Base-by-base conservation (phyloP, 2,797 vertebrate species). In the Alca torda region DNA sequence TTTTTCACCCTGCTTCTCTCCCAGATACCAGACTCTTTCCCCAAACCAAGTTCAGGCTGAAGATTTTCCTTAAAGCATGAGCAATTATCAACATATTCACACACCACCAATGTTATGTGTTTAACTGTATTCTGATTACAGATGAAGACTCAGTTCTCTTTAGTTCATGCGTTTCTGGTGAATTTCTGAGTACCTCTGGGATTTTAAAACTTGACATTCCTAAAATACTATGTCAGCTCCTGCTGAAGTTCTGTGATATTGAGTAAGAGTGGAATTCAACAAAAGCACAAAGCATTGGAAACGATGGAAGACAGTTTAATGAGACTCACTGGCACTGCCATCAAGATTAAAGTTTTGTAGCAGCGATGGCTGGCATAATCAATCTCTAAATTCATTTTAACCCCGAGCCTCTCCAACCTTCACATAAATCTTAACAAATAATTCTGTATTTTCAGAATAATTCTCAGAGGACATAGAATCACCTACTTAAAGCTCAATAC, bases 401-500 rank as follows among this genome's bases (percentile, higher is more conserved):
- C 60, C 28, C 69, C 65, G 80, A 68, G 46, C 25, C 24, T 79
- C 83, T 90, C 67, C 87, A 91, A 77, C 37, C 33, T 88, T 2
- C 1, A 59, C 69, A 92, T 63, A 92, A 92, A 92, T 73, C 51
- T 75, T 92, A 91, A 91, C 51, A 77, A 92, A 93, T 73, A 92
- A 77, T 85, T 78, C 48, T 30, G 10, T 75, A 86, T 91, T 93
- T 95, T 94, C 56, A 63, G 56, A 70, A 75, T 76, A 69, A 84
- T 88, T 95, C 84, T 90, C 82, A 87, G 45, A 82, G 83, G 83
- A 84, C n/a, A 30, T 35, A 80, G 46, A 87, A 90, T 88, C 59
- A 70, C 64, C 74, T 90, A 80, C 80, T 97, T 96, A 95, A 95
- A 89, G 93, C 94, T 94, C 93, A 95, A 26, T 81, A 54, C 63